These are phyloP conservation scores for Micromussa lordhowensis DNA, from an alignment of 92 coral and sea anemone species.

Conservation along the genomic window DNA sequence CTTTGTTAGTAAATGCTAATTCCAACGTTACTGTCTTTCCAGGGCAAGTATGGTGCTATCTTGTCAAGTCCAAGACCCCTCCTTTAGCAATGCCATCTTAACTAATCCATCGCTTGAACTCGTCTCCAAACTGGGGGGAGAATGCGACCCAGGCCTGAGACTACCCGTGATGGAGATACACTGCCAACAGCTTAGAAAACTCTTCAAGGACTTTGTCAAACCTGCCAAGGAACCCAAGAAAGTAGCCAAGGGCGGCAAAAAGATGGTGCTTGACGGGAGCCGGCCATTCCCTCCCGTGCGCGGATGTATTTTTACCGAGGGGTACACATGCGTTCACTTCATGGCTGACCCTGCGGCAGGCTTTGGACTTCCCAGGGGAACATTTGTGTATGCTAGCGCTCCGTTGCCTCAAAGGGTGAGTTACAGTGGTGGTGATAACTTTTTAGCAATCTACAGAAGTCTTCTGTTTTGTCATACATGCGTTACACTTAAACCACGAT, in stretches of 20 bases:
- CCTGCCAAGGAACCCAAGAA: constrained; percentile 68
- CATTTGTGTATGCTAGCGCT: constrained; percentile 75
- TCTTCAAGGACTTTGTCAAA: constrained; percentile 91
- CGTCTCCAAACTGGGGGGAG: constrained; percentile 68
- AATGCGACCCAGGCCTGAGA: constrained; percentile 91
- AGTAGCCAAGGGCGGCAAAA: constrained; percentile 47
- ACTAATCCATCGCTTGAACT: constrained; percentile 54
- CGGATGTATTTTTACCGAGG: constrained; percentile 92
- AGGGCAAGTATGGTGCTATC: constrained; percentile 90
- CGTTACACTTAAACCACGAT: background rate
- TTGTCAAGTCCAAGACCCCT: constrained; percentile 65
- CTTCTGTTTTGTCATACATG: background rate
- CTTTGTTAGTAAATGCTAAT: background rate
- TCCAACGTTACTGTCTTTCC: background rate
- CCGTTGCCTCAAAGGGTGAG: constrained; percentile 85
- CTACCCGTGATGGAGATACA: constrained; percentile 78
- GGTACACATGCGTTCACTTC: constrained; percentile 81
- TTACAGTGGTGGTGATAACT: background rate
- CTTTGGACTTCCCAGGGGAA: constrained; percentile 82
- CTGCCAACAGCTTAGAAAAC: constrained; percentile 91
- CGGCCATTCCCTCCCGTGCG: constrained; percentile 89
- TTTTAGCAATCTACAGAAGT: background rate
- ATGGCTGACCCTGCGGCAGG: constrained; percentile 74
- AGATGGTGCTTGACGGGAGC: constrained; percentile 73
- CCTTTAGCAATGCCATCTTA: constrained; percentile 52